Evolutionary conservation across 2,888 invertebrate genomes (phyloP).

Genomic region (Synanthedon tipuliformis): DNA sequence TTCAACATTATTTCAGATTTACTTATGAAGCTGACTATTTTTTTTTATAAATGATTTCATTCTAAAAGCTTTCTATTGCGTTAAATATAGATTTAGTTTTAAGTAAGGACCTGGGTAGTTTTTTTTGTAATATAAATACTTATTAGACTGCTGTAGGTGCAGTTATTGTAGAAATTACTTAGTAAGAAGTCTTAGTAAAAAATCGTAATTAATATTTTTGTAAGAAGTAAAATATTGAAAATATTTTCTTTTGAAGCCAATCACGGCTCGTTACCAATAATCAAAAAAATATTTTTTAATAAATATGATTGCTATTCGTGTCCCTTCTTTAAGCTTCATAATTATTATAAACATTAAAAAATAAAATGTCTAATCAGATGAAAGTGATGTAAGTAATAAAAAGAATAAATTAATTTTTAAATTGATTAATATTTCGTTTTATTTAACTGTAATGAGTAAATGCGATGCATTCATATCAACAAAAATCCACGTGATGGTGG

Average conservation of each 20-base stretch:
- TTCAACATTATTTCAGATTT: background rate
- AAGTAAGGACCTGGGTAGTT: conserved; percentile 13
- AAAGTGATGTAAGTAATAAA: background rate
- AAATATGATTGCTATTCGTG: background rate
- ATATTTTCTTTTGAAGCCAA: too few species aligned
- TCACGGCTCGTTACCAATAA: too few species aligned
- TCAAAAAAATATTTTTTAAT: too few species aligned
- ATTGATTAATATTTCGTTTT: background rate
- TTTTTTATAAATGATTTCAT: conserved; percentile 5
- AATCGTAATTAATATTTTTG: too few species aligned
- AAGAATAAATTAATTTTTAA: conserved; percentile 3
- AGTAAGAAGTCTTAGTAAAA: too few species aligned
- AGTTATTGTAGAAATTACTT: too few species aligned
- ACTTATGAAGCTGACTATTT: conserved; percentile 11
- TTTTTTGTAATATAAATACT: background rate
- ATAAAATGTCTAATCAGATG: background rate
- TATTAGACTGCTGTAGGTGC: too few species aligned
- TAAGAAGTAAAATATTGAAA: too few species aligned
- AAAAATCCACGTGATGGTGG: too few species aligned
- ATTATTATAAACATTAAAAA: background rate
- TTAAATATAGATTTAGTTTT: conserved; percentile 5
- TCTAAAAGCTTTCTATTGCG: conserved; percentile 5
- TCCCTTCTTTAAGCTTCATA: background rate
- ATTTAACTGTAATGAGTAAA: too few species aligned
- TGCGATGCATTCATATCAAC: too few species aligned